phyloP scores from a whole-genome alignment of 1,140 invertebrate species.

The Polypedilum vanderplanki region DNA sequence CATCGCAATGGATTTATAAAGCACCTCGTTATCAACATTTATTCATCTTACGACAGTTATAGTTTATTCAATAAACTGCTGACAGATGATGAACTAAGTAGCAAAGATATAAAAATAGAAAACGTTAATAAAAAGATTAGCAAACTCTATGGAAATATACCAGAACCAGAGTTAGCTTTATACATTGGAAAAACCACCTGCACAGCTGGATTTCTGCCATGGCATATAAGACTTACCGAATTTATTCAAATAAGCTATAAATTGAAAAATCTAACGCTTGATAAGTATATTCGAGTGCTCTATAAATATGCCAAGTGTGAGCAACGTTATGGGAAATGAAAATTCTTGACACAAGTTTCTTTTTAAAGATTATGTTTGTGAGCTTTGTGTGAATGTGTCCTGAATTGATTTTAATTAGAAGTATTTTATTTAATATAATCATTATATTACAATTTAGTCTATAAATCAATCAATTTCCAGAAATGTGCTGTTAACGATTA shows the following conservation, averaged over 20 bases:
- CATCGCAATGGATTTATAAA: conserved; percentile 50
- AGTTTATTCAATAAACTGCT: conserved; percentile 44
- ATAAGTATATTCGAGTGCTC: conserved; percentile 51
- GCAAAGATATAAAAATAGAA: conserved; percentile 43
- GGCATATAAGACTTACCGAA: conserved; percentile 63
- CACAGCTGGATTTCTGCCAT: conserved; percentile 58
- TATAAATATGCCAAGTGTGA: conserved; percentile 55
- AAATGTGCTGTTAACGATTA: neutral
- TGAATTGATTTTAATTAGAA: neutral
- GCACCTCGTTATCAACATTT: conserved; percentile 47
- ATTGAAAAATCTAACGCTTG: conserved; percentile 48
- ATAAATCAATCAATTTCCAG: conserved; percentile 5
- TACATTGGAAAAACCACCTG: conserved; percentile 52
- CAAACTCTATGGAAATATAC: conserved; percentile 47
- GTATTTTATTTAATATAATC: conserved; percentile 1
- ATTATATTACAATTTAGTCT: neutral
- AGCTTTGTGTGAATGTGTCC: conserved; percentile 28
- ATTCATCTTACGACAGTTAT: conserved; percentile 49
- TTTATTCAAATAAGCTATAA: conserved; percentile 52
- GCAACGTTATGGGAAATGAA: conserved; percentile 60
- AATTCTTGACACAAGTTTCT: neutral
- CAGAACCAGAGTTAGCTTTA: conserved; percentile 59
- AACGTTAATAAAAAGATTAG: conserved; percentile 47
- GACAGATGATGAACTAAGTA: conserved; percentile 41
- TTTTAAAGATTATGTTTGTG: neutral